Percentiles rank a stretch among this genome's conserved stretches.
phyloP scores from a whole-genome alignment of 2,797 vertebrate genomes.

The Danio aesculapii region DNA sequence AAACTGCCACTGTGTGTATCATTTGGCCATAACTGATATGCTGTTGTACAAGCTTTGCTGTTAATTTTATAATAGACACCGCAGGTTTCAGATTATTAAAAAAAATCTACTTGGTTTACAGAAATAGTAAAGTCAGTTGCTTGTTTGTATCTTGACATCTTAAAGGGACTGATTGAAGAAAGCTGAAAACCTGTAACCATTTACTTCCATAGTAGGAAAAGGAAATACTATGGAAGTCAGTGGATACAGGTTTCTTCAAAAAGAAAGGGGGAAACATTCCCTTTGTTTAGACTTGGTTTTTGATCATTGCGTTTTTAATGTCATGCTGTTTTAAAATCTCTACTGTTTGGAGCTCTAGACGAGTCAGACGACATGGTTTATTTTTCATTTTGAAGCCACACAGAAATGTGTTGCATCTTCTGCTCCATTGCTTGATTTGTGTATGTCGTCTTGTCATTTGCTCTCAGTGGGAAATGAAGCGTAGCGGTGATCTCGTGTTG shows the following conservation, averaged over 20 bases:
- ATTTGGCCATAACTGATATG: too few relatives aligned
- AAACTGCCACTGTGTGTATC: too few relatives aligned
- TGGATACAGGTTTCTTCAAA: too few relatives aligned
- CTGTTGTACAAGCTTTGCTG: too few relatives aligned
- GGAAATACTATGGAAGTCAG: too few relatives aligned
- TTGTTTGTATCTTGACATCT: not conserved
- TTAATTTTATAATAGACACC: too few relatives aligned
- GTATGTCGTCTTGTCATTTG: conserved; percentile 37
- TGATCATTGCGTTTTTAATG: not conserved
- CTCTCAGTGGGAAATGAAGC: conserved; percentile 30
- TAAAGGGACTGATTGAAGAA: too few relatives aligned
- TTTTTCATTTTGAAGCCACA: conserved; percentile 25
- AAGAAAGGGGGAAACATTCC: too few relatives aligned
- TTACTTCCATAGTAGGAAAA: too few relatives aligned
- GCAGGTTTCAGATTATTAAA: not conserved
- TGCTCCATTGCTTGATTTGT: conserved; percentile 30
- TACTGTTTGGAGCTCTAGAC: not conserved
- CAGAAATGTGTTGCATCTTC: conserved; percentile 24
- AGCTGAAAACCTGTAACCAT: too few relatives aligned
- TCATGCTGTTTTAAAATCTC: not conserved
- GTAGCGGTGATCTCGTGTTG: conserved; percentile 24
- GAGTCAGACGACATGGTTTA: not conserved
- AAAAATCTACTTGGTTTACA: not conserved
- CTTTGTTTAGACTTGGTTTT: too few relatives aligned
- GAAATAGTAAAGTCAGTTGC: not conserved